Conservation (phyloP, 2,113 vertebrate species). For the Irena cyanogastra region DNA sequence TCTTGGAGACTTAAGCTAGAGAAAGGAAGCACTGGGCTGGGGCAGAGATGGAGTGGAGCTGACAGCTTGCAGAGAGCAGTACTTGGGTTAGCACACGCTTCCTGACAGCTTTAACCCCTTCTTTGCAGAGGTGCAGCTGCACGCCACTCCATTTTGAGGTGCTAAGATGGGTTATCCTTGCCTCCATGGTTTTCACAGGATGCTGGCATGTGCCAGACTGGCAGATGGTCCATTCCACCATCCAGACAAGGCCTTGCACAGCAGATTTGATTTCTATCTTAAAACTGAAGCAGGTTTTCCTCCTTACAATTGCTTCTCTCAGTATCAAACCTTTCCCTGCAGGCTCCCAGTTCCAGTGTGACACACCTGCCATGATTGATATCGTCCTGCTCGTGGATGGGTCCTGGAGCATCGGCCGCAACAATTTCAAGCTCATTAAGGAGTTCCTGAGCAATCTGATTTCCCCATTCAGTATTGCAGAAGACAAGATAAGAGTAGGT, state of each 20-base stretch:
- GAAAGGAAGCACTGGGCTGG: slow-evolving; percentile 2
- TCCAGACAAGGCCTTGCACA: neutral
- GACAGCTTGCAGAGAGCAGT: slow-evolving; percentile 20
- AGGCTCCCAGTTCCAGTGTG: slow-evolving; percentile 76
- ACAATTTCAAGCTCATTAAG: slow-evolving; percentile 87
- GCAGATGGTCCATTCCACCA: neutral
- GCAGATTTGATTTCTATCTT: neutral
- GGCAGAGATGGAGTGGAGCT: slow-evolving; percentile 1
- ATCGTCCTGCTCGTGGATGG: slow-evolving; percentile 88
- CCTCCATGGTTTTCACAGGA: neutral
- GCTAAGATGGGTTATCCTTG: neutral
- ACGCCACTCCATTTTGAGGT: neutral
- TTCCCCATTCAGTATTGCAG: slow-evolving; percentile 81
- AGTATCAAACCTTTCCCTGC: neutral
- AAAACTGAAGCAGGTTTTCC: neutral
- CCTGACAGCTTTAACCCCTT: slow-evolving; percentile 10
- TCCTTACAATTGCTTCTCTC: neutral
- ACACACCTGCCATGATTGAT: slow-evolving; percentile 69
- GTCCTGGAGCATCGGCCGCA: slow-evolving; percentile 92
- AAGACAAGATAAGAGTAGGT: slow-evolving; percentile 85
- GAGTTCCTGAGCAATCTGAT: slow-evolving; percentile 87
- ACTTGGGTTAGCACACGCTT: neutral
- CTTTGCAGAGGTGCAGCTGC: neutral
- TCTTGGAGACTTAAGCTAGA: neutral
- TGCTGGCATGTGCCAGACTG: neutral